phyloP scores from a whole-genome alignment of 2,888 invertebrate genomes.

The Dicyrtomina minuta region DNA sequence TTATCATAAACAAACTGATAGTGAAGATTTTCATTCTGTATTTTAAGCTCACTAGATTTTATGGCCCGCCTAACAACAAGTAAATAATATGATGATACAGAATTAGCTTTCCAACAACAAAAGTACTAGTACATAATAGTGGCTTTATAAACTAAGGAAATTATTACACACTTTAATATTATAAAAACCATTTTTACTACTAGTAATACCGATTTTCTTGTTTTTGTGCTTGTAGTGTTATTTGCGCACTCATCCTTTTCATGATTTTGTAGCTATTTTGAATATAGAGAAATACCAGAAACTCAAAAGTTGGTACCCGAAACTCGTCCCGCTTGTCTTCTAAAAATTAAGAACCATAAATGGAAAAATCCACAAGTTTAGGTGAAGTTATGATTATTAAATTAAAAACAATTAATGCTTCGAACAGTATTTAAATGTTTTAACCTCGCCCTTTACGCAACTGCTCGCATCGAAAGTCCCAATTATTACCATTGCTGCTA shows the following conservation, averaged over 20 bases:
- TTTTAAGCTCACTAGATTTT: slow-evolving; percentile 14
- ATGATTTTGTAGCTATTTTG: slow-evolving; percentile 39
- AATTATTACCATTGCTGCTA: slow-evolving; percentile 2
- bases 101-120: no score
- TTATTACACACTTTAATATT: no score
- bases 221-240: neutral
- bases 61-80: slow-evolving; percentile 13
- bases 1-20: slow-evolving; percentile 36
- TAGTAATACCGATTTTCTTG: slow-evolving; percentile 3
- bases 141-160: no score
- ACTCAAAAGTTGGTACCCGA: slow-evolving; percentile 37
- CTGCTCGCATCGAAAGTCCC: slow-evolving; percentile 21
- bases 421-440: neutral
- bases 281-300: slow-evolving; percentile 44
- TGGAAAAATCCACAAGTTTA: no score
- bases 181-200: no score
- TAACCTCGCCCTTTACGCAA: slow-evolving; percentile 17
- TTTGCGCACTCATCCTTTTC: slow-evolving; percentile 30
- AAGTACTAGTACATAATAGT: no score
- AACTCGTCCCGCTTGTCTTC: slow-evolving; percentile 29
- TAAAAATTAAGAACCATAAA: neutral
- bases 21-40: slow-evolving; percentile 36
- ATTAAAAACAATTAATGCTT: neutral
- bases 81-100: neutral
- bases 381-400: no score